phyloP scores from a whole-genome alignment of 2,888 invertebrate genomes.

The Homarus gammarus region DNA sequence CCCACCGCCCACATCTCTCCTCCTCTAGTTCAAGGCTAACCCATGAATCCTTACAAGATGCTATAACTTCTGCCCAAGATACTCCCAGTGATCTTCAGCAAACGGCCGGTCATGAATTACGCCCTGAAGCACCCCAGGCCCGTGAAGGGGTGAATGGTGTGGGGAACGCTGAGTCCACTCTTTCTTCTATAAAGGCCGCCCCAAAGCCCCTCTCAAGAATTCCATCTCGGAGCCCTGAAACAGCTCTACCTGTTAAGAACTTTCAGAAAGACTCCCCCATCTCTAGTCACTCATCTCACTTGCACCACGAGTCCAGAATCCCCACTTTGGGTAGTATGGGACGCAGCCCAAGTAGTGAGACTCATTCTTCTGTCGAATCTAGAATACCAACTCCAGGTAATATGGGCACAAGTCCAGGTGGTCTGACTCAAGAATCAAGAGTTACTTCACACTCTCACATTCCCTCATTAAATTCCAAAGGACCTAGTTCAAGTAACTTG shows the following conservation, averaged over 20 bases:
- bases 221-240: conserved; percentile 17
- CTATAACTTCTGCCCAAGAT: background rate
- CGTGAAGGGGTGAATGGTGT: background rate
- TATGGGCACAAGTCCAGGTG: background rate
- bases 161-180: background rate
- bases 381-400: background rate
- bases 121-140: background rate
- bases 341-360: conserved; percentile 15
- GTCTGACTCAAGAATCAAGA: conserved; percentile 15
- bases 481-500: background rate
- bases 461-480: conserved; percentile 5
- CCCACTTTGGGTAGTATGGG: conserved; percentile 41
- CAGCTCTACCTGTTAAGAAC: background rate
- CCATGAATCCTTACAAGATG: conserved; percentile 6
- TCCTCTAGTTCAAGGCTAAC: background rate
- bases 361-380: conserved; percentile 3
- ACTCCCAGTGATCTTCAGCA: background rate
- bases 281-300: conserved; percentile 1
- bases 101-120: background rate
- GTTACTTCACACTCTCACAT: conserved; percentile 9
- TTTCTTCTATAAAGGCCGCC: background rate
- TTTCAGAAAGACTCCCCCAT: conserved; percentile 20
- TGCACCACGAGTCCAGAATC: conserved; percentile 40
- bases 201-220: conserved; percentile 36
- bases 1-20: conserved; percentile 49